These are phyloP conservation scores for Cephalopterus ornatus DNA, from an alignment of 2,113 vertebrate genomes.

Conservation along the genomic window DNA sequence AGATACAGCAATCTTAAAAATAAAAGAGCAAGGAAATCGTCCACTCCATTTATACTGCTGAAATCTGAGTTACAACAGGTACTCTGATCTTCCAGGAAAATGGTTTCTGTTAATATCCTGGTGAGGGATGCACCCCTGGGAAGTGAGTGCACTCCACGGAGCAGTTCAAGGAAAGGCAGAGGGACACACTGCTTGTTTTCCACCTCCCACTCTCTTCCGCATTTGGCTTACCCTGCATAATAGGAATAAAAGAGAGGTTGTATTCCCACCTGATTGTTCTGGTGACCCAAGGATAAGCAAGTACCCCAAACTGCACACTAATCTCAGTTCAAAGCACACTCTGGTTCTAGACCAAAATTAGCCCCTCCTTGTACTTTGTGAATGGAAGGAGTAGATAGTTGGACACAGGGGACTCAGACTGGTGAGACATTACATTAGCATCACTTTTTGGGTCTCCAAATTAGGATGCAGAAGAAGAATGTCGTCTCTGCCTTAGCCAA, in stretches of 20 bases:
- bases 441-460: neutral
- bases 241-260: neutral
- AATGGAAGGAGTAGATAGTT: neutral
- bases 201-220: neutral
- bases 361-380: neutral
- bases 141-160: neutral
- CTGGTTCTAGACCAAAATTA: neutral
- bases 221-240: neutral
- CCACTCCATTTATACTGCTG: neutral
- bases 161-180: neutral
- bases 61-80: neutral
- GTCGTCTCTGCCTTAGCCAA: constrained; percentile 25
- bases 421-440: neutral
- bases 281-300: neutral
- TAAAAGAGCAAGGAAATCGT: neutral
- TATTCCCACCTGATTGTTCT: neutral
- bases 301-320: rapidly evolving
- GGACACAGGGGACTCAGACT: neutral
- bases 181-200: neutral
- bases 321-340: neutral
- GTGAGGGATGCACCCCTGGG: neutral
- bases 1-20: neutral
- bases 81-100: neutral
- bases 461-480: constrained; percentile 44
- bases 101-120: neutral